phyloP scores from a whole-genome alignment of 1,140 invertebrate genomes.

The Melipona quadrifasciata region DNA sequence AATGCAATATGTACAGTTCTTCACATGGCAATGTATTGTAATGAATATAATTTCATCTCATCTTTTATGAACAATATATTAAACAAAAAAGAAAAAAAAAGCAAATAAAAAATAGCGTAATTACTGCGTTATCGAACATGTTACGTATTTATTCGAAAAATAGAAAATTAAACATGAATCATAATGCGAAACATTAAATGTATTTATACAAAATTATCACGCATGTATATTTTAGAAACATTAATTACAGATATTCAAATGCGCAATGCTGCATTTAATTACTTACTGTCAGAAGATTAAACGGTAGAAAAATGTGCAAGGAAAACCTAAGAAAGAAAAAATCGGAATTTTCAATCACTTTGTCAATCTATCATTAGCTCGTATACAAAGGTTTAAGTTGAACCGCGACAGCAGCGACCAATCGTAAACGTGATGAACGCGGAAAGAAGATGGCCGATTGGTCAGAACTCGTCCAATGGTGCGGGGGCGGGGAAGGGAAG shows the following conservation, averaged over 20 bases:
- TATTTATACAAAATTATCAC: not conserved
- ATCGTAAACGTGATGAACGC: not conserved
- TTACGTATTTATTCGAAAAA: not conserved
- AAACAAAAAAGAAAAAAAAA: not conserved
- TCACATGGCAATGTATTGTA: not conserved
- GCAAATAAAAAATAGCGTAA: not conserved
- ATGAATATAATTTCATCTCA: not conserved
- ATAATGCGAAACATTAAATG: not conserved
- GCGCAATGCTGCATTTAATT: not conserved
- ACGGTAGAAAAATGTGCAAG: not conserved
- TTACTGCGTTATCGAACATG: not conserved
- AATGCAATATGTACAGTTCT: not conserved
- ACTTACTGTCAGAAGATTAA: not conserved
- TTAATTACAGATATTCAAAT: not conserved
- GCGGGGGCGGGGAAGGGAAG: not conserved
- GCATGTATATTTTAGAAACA: not conserved
- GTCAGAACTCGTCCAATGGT: not conserved
- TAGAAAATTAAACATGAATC: not conserved
- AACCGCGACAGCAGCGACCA: not conserved
- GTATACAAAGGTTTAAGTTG: not conserved
- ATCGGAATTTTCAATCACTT: not conserved
- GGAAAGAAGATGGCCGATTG: conserved; percentile 9
- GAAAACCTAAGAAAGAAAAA: not conserved
- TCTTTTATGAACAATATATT: not conserved
- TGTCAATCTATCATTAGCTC: not conserved